These are phyloP conservation scores for Tragelaphus scriptus DNA, from an alignment of 2,113 vertebrate species.

Conservation along the genomic window DNA sequence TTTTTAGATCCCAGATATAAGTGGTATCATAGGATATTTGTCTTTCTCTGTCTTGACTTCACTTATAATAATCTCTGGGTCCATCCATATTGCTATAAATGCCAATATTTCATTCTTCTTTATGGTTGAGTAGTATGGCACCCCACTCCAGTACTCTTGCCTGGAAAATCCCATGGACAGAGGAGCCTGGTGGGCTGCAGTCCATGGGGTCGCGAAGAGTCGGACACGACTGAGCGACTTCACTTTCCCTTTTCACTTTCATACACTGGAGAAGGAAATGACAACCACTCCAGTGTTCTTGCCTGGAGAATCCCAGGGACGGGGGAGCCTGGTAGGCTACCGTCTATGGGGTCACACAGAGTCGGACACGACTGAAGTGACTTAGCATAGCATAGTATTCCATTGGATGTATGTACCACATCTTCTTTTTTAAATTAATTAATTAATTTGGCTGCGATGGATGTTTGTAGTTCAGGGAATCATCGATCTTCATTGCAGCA, in stretches of 20 bases:
- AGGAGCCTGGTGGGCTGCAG: no score
- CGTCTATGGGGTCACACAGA: no score
- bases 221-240: no score
- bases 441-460: background rate
- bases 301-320: no score
- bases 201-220: no score
- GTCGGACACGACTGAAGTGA: no score
- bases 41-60: background rate
- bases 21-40: background rate
- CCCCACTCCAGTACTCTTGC: no score
- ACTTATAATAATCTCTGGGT: background rate
- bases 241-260: no score
- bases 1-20: background rate
- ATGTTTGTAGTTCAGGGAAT: background rate
- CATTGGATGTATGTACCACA: background rate
- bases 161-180: no score
- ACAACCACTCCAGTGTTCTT: no score
- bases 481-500: fast-evolving
- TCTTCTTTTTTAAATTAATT: background rate
- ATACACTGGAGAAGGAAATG: no score
- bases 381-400: background rate
- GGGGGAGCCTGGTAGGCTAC: no score
- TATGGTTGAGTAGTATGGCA: background rate
- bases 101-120: background rate
- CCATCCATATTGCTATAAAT: background rate